Evolutionary conservation across 2,113 vertebrate species (phyloP), one percentile per base, ranked within the genome.

Genomic region (Silurus meridionalis): DNA sequence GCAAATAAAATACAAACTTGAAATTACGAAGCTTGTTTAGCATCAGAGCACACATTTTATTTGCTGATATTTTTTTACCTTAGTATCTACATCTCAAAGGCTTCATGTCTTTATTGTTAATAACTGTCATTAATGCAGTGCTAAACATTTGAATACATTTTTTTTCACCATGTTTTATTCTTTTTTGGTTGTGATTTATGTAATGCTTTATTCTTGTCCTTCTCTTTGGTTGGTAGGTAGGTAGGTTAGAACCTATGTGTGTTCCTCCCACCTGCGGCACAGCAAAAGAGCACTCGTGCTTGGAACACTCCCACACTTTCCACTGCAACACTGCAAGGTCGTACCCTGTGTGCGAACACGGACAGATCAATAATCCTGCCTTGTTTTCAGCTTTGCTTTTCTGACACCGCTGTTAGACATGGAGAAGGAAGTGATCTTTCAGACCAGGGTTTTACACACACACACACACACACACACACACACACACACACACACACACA

Each of bases 341-440:
- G 25, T 15, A 82, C 60, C 80, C 80, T 28, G 80, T 66, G 63
- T 53, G 46, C 80, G 52, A 82, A 66, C 46, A 67, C 0, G 60
- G 63, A 82, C 80, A 66, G 63, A 82, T 82, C 80, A 15, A 82
- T 82, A 82, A 66, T 82, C 80, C 14, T 66, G 21, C 60, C 80
- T 82, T 25, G 48, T 64, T 66, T 66, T 82, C 80, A 66, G 61
- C 60, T 64, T 82, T 11, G 23, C 80, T 64, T 50, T 52, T 52
- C 23, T 63, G 60, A 82, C 80, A 66, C 53, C 48, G 48, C 79
- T 53, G 58, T 64, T 82, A 14, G 58, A 64, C 58, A 64, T 80
- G 78, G 48, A 75, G 48, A 52, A 75, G 2, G 72, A 75, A 2
- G 11, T n/a, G 48, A 75, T 52, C 48, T n/a, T 74, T 74, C 10